A percentile compares a stretch with the other conserved stretches of the same genome.
phyloP scores from a whole-genome alignment of 2,797 vertebrate species.

The Alexandromys oeconomus region DNA sequence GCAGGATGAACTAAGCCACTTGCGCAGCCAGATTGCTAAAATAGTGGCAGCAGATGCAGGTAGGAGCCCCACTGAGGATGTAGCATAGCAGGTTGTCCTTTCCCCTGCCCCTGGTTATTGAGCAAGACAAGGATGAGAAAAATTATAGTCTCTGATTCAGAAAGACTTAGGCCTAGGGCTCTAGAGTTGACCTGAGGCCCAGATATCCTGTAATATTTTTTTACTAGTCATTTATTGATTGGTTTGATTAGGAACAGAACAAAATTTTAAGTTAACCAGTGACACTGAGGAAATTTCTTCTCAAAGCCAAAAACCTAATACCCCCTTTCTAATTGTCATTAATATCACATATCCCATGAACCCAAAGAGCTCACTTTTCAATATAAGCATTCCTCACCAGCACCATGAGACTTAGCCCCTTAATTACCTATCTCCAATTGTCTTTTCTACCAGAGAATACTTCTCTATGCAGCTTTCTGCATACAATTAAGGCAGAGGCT shows the following conservation, averaged over 20 bases:
- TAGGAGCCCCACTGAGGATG: slow-evolving; percentile 71
- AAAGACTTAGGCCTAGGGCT: not conserved
- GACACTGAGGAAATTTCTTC: not conserved
- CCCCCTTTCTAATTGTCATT: not conserved
- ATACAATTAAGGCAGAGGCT: slow-evolving; percentile 46
- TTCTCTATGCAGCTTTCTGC: not conserved
- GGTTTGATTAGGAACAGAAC: slow-evolving; percentile 51
- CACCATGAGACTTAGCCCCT: not conserved
- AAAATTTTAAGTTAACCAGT: slow-evolving; percentile 52
- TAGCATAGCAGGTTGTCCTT: not conserved
- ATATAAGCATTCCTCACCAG: not conserved
- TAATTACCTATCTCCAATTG: slow-evolving; percentile 4
- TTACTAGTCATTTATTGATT: slow-evolving; percentile 38
- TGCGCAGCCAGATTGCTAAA: slow-evolving; percentile 97
- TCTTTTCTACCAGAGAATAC: not conserved
- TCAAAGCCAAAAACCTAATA: slow-evolving; percentile 27
- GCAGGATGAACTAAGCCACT: slow-evolving; percentile 97
- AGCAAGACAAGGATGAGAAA: slow-evolving; percentile 33
- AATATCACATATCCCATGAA: slow-evolving; percentile 11
- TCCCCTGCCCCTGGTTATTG: not conserved
- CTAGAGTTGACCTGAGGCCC: not conserved
- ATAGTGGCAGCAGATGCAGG: slow-evolving; percentile 95
- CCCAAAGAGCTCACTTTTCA: slow-evolving; percentile 40
- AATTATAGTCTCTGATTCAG: slow-evolving; percentile 29
- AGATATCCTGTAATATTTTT: not conserved